A percentile compares a stretch with the other conserved stretches of the same genome.
phyloP scores from a whole-genome alignment of 2,797 vertebrate species.

The Danio tinwini region DNA sequence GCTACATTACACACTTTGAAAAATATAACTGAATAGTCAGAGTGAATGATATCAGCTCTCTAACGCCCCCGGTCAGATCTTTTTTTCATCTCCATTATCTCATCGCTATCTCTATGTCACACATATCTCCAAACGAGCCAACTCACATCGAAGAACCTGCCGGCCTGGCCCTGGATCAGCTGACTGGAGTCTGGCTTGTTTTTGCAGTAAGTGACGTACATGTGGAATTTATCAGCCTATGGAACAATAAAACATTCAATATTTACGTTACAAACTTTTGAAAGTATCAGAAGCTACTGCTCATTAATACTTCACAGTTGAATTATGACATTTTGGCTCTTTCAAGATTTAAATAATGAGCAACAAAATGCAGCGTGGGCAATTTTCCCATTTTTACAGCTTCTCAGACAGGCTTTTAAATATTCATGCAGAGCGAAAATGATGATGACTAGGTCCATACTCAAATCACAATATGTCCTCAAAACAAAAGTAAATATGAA shows the following conservation, averaged over 20 bases:
- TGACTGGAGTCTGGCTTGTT: slow-evolving; percentile 98
- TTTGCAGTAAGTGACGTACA: slow-evolving; percentile 99
- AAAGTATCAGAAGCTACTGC: neutral
- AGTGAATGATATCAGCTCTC: neutral
- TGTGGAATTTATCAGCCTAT: slow-evolving; percentile 98
- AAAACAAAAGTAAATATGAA: neutral
- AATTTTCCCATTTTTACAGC: neutral
- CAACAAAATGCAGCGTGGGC: neutral
- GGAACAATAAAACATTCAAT: neutral
- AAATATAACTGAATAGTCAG: too few relatives aligned
- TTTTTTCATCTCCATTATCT: slow-evolving; percentile 7
- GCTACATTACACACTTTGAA: too few relatives aligned
- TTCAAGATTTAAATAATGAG: slow-evolving; percentile 14
- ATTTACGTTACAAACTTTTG: neutral
- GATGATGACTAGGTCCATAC: neutral
- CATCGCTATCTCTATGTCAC: neutral
- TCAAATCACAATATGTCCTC: slow-evolving; percentile 22
- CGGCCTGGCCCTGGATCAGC: slow-evolving; percentile 93
- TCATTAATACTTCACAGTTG: slow-evolving; percentile 2
- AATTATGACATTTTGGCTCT: neutral
- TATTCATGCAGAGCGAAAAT: slow-evolving; percentile 4
- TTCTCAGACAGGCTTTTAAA: neutral
- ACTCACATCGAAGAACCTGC: slow-evolving; percentile 95
- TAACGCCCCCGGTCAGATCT: slow-evolving; percentile 37
- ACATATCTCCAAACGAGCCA: neutral